Percentiles rank a stretch among this genome's conserved stretches.
Conservation (phyloP, 2,113 vertebrate species). For the Ciconia maguari region DNA sequence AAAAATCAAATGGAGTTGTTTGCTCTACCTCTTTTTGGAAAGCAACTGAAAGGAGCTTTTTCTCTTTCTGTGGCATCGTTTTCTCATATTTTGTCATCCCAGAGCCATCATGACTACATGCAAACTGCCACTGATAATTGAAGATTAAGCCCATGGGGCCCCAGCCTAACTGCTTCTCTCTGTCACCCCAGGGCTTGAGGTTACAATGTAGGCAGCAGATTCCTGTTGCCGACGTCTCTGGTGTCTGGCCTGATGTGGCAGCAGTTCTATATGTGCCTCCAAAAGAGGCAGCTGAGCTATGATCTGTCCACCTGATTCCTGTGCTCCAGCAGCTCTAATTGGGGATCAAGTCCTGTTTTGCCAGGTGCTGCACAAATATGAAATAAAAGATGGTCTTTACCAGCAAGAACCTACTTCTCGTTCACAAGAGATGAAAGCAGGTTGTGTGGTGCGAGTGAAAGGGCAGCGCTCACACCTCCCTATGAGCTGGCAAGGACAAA, state of each 20-base stretch:
- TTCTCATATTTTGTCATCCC: neutral
- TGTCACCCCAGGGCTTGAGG: neutral
- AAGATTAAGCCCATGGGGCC: neutral
- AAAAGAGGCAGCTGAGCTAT: neutral
- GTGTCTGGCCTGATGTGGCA: neutral
- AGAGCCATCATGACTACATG: neutral
- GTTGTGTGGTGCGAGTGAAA: fast-evolving
- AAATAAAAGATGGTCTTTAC: neutral
- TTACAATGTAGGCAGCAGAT: neutral
- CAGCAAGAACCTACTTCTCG: neutral
- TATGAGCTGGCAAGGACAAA: neutral
- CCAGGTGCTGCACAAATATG: neutral
- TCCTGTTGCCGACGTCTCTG: neutral
- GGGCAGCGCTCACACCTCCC: fast-evolving
- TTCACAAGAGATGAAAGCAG: neutral
- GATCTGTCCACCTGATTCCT: neutral
- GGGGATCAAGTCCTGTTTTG: neutral
- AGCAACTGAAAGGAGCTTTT: neutral
- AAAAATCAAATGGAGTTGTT: neutral
- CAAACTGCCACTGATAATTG: neutral
- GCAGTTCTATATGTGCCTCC: neutral
- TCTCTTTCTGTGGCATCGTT: neutral
- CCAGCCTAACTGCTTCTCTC: neutral
- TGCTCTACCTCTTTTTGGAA: neutral
- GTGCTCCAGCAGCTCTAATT: neutral